A percentile compares a stretch with the other conserved stretches of the same genome.
Evolutionary conservation across 2,888 invertebrate species (phyloP).

Genomic region (Dryobota labecula): DNA sequence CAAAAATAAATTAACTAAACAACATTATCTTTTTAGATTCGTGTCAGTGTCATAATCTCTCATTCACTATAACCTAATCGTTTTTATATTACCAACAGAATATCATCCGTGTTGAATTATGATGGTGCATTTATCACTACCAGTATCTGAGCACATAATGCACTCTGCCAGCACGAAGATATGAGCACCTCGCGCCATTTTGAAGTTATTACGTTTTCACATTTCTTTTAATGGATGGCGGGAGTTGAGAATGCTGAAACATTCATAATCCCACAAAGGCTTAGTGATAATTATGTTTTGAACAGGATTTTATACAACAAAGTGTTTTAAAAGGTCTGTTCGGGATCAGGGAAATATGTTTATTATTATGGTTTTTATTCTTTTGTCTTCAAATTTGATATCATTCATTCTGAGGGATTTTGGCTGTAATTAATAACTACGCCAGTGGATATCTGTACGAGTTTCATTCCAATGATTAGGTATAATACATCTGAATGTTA

Average conservation of each 20-base stretch:
- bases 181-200: slow-evolving; percentile 50
- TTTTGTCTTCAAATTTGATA: not conserved
- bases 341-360: not conserved
- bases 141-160: slow-evolving; percentile 44
- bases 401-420: not conserved
- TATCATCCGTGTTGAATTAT: slow-evolving; percentile 34
- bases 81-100: slow-evolving; percentile 11
- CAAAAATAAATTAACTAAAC: slow-evolving; percentile 3
- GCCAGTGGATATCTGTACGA: not conserved
- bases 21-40: not conserved
- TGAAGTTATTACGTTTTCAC: slow-evolving; percentile 41
- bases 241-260: slow-evolving; percentile 8
- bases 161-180: slow-evolving; percentile 42
- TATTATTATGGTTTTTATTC: not conserved
- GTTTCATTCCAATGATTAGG: not conserved
- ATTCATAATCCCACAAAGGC: slow-evolving; percentile 19
- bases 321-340: slow-evolving; percentile 1
- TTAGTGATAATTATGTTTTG: slow-evolving; percentile 35
- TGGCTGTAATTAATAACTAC: not conserved
- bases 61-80: slow-evolving; percentile 30
- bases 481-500: no score
- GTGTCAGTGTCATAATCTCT: not conserved
- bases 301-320: not conserved
- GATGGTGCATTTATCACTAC: slow-evolving; percentile 44
- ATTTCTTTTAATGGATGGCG: slow-evolving; percentile 45